phyloP scores from a whole-genome alignment of 2,888 invertebrate genomes.

The Chrysopilus asiliformis region DNA sequence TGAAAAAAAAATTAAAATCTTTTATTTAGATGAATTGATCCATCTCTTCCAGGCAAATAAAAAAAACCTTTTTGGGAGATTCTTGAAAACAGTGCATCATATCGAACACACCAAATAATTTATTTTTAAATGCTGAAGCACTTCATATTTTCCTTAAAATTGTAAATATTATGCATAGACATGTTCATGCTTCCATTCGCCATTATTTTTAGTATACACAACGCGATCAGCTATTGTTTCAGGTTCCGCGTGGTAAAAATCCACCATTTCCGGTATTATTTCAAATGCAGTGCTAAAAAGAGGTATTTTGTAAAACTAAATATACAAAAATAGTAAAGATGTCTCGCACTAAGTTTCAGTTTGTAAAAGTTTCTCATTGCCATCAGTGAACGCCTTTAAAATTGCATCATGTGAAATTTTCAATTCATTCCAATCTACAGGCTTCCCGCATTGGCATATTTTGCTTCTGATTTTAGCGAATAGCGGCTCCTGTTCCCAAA shows the following conservation, averaged over 20 bases:
- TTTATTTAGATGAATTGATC: too few relatives aligned
- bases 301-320: background rate
- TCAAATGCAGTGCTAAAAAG: slow-evolving; percentile 26
- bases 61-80: too few relatives aligned
- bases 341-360: slow-evolving; percentile 24
- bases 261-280: slow-evolving; percentile 26
- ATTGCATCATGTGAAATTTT: slow-evolving; percentile 21
- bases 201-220: slow-evolving; percentile 20
- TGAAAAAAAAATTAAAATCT: too few relatives aligned
- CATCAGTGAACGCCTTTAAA: slow-evolving; percentile 17
- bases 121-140: background rate
- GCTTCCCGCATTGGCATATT: slow-evolving; percentile 27
- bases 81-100: too few relatives aligned
- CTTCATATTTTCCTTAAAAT: background rate
- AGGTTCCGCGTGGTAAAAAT: slow-evolving; percentile 24
- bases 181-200: slow-evolving; percentile 24
- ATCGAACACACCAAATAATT: too few relatives aligned
- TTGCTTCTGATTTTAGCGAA: slow-evolving; percentile 24
- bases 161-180: slow-evolving; percentile 20
- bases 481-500: slow-evolving; percentile 25
- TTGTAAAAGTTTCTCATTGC: slow-evolving; percentile 18
- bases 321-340: background rate
- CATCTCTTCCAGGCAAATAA: too few relatives aligned
- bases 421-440: slow-evolving; percentile 19
- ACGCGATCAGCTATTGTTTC: slow-evolving; percentile 28